Conservation (phyloP, 1,140 invertebrate genomes). For the Cyclina sinensis region DNA sequence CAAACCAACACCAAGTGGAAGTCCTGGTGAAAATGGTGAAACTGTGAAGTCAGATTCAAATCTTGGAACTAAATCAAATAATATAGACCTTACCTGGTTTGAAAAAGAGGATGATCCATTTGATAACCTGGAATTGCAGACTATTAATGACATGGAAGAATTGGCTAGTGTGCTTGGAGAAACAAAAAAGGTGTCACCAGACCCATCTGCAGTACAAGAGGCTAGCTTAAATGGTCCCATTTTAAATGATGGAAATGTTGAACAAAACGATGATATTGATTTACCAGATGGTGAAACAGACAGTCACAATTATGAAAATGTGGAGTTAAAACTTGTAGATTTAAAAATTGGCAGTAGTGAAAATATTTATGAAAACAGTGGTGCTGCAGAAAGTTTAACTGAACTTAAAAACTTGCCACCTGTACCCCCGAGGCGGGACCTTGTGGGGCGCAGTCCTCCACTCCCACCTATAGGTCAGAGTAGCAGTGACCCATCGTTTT, state of each 20-base stretch:
- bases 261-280: not conserved
- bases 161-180: slow-evolving; percentile 70
- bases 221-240: not conserved
- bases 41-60: not conserved
- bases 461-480: slow-evolving; percentile 58
- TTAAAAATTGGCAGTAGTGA: slow-evolving; percentile 1
- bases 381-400: not conserved
- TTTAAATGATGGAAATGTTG: not conserved
- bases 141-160: slow-evolving; percentile 79
- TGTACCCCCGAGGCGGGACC: slow-evolving; percentile 47
- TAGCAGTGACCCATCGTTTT: slow-evolving; percentile 30
- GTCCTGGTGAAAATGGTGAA: not conserved
- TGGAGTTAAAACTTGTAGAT: slow-evolving; percentile 37
- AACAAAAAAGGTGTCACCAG: slow-evolving; percentile 44
- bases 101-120: slow-evolving; percentile 80
- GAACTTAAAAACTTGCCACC: slow-evolving; percentile 49
- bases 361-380: not conserved
- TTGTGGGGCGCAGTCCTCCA: slow-evolving; percentile 12
- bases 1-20: slow-evolving; percentile 70
- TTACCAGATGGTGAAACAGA: slow-evolving; percentile 15
- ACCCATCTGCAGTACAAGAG: not conserved
- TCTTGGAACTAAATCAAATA: slow-evolving; percentile 13
- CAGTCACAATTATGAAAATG: slow-evolving; percentile 58
- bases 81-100: slow-evolving; percentile 78
- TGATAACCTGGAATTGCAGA: slow-evolving; percentile 79